Conservation (phyloP, 2,888 invertebrate species). For the Stegana nigrithorax region DNA sequence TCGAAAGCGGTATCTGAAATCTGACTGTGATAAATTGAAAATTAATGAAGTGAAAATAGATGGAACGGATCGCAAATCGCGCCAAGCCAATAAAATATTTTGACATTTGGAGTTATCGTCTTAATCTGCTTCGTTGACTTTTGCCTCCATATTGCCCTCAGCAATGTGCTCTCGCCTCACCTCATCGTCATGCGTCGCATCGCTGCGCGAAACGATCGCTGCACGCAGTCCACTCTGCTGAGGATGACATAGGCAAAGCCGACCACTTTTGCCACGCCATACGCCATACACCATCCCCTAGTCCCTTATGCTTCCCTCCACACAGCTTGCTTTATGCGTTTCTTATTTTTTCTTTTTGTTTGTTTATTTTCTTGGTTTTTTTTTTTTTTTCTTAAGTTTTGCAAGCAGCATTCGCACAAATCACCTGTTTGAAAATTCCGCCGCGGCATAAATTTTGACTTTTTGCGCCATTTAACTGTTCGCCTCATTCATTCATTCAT, state of each 20-base stretch:
- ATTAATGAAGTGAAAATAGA: slow-evolving; percentile 68
- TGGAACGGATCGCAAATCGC: slow-evolving; percentile 68
- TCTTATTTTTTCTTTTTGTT: too few relatives aligned
- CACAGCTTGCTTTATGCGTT: too few relatives aligned
- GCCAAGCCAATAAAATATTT: slow-evolving; percentile 68
- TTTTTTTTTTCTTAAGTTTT: neutral
- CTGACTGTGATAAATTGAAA: slow-evolving; percentile 68
- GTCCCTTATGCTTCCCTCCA: too few relatives aligned
- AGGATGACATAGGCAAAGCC: neutral
- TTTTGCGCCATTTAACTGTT: slow-evolving; percentile 28
- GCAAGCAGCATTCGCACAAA: slow-evolving; percentile 24
- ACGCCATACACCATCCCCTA: too few relatives aligned
- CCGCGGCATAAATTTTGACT: slow-evolving; percentile 24
- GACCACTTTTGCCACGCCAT: neutral
- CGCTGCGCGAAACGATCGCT: neutral
- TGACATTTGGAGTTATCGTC: slow-evolving; percentile 68
- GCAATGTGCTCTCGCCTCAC: slow-evolving; percentile 27
- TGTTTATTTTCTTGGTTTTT: neutral
- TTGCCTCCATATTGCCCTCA: slow-evolving; percentile 39
- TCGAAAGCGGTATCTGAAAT: slow-evolving; percentile 57
- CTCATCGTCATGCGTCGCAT: neutral
- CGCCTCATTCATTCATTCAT: slow-evolving; percentile 29
- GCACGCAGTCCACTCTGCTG: too few relatives aligned
- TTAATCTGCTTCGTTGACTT: slow-evolving; percentile 66
- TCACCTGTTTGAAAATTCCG: slow-evolving; percentile 50